These are phyloP conservation scores for Frankliniella intonsa DNA, from an alignment of 2,888 invertebrate species.

Conservation along the genomic window DNA sequence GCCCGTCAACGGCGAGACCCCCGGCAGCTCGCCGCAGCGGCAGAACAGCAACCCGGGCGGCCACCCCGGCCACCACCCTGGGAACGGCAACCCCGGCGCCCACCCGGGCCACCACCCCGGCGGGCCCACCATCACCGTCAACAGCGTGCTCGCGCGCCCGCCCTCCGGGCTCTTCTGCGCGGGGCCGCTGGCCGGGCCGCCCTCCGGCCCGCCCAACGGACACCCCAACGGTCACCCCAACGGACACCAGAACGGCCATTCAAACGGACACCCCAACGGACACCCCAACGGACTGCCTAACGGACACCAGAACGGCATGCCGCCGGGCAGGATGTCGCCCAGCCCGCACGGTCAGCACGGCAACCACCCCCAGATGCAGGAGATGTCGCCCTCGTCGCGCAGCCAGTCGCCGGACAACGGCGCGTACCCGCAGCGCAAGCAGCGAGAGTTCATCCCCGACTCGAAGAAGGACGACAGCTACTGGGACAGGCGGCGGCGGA, in stretches of 20 bases:
- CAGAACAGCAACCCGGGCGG: constrained; percentile 43
- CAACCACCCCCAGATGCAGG: neutral
- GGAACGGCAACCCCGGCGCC: constrained; percentile 35
- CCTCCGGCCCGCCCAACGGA: constrained; percentile 32
- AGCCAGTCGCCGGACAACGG: constrained; percentile 32
- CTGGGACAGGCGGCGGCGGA: constrained; percentile 92
- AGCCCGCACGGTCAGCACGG: neutral
- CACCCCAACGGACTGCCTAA: constrained; percentile 29
- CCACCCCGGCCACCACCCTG: constrained; percentile 35
- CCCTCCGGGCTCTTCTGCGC: constrained; percentile 62
- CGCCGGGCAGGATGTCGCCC: too few relatives aligned
- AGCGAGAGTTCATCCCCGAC: constrained; percentile 94
- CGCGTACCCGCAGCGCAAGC: constrained; percentile 79
- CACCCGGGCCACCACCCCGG: constrained; percentile 35
- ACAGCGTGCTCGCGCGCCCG: constrained; percentile 42
- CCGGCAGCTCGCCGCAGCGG: constrained; percentile 45
- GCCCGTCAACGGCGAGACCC: constrained; percentile 64
- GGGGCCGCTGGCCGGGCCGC: constrained; percentile 40
- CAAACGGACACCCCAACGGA: constrained; percentile 30
- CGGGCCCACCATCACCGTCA: constrained; percentile 30
- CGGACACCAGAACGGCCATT: constrained; percentile 33
- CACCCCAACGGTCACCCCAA: constrained; percentile 29
- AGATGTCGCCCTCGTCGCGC: constrained; percentile 19
- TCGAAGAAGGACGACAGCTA: constrained; percentile 95
- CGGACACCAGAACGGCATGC: constrained; percentile 27